Base-by-base conservation (phyloP, 2,113 vertebrate species). In the Chinchilla lanigera region DNA sequence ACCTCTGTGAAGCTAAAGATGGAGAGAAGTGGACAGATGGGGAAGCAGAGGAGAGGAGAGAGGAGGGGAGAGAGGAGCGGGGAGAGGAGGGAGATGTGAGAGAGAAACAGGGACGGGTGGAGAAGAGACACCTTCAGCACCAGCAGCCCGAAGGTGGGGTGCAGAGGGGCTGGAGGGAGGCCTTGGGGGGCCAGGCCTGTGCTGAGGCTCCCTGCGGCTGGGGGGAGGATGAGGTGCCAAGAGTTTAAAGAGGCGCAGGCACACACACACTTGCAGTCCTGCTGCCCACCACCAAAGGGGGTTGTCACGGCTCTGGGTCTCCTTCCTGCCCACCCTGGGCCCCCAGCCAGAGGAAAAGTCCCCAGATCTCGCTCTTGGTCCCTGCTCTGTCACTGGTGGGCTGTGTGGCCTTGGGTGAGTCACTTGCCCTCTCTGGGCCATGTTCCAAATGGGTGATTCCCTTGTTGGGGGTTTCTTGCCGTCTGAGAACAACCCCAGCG, bases 191-290 rank as follows among this genome's bases (percentile, higher is more conserved):
- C 58, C 58, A 47, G 75, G 28, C 14, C 13, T 11, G 50, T 17
- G 7, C 10, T 1, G 67, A 56, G 28, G 35, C 41, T 60, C 38
- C 47, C 38, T n/a, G 63, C 22, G 0, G 12, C 50, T 8, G 22
- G 20, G 2, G n/a, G 4, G 4, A 0, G 2, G 14, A 17, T 33
- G 17, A 26, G 13, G 7, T 28, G 3, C 50, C 30, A 13, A 44
- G 41, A 73, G 60, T 83, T 56, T 24, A 28, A 10, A 33, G 82
- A 11, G 28, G 16, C 35, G 80, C 54, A 2, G 10, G 13, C 28
- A 13, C 12, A 13, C 35, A n/a, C 73, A 77, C 54, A 4, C 44
- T 67, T 20, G 56, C 38, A 35, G 24, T 41, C n/a, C 13, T 47
- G 38, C 73, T 52, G 26, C 30, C 11, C 38, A 19, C 1, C 56